Evolutionary conservation across 2,888 invertebrate species (phyloP).

Genomic region (Argyresthia albistria): DNA sequence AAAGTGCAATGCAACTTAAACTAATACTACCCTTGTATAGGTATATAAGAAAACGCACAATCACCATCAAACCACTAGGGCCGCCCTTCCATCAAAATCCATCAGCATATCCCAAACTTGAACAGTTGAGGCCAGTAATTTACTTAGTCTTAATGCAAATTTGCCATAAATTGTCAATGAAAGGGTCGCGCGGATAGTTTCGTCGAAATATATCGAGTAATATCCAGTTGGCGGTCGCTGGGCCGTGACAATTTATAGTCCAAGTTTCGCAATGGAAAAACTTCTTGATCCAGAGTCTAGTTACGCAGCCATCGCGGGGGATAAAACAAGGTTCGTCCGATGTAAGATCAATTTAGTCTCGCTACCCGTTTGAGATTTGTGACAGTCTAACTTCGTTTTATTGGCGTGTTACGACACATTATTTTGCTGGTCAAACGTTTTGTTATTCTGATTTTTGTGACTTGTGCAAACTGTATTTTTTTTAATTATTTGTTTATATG

Average conservation of each 20-base stretch:
- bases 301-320: conserved; percentile 16
- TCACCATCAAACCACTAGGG: no score
- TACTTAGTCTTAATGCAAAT: conserved; percentile 54
- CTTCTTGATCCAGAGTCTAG: conserved; percentile 37
- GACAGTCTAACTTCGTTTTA: not conserved
- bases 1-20: no score
- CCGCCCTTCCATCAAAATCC: not conserved
- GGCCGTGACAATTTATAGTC: conserved; percentile 60
- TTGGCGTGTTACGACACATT: not conserved
- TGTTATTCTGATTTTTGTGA: no score
- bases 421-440: no score
- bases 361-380: not conserved
- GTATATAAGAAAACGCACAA: no score
- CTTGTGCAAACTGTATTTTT: no score
- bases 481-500: no score
- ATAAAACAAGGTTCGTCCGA: not conserved
- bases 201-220: not conserved
- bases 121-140: conserved; percentile 26
- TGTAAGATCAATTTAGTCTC: conserved; percentile 5
- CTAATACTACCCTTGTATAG: no score
- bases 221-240: conserved; percentile 17
- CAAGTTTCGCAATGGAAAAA: conserved; percentile 66
- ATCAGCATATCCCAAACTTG: conserved; percentile 15
- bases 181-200: conserved; percentile 18
- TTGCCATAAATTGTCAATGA: conserved; percentile 61